Conservation (phyloP, 1,140 invertebrate species). For the Macrobrachium rosenbergii region DNA sequence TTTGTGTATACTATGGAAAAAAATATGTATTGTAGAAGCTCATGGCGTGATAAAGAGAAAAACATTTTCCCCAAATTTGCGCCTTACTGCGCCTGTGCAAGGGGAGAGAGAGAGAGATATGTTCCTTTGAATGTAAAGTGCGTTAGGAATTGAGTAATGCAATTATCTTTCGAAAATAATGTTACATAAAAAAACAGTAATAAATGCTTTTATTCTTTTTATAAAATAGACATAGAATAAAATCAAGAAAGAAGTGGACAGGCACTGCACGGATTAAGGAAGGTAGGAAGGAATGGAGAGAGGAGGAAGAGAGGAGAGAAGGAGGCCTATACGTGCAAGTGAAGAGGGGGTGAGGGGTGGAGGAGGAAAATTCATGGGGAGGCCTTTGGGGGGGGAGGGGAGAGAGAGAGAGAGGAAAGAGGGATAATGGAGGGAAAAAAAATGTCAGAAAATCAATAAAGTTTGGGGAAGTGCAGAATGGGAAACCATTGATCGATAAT, state of each 20-base stretch:
- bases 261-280: not conserved
- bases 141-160: too few species aligned
- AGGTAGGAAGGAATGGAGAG: not conserved
- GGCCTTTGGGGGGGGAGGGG: not conserved
- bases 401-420: not conserved
- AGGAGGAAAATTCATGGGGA: not conserved
- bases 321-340: not conserved
- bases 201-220: too few species aligned
- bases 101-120: constrained; percentile 1
- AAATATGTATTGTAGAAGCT: too few species aligned
- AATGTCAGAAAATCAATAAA: not conserved
- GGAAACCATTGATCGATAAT: constrained; percentile 15
- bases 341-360: not conserved
- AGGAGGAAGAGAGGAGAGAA: not conserved
- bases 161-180: too few species aligned
- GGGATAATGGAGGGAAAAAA: constrained; percentile 6
- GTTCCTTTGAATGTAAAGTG: too few species aligned
- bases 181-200: too few species aligned
- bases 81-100: too few species aligned
- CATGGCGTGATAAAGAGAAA: too few species aligned
- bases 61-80: too few species aligned
- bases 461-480: constrained; percentile 11
- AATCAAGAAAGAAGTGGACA: too few species aligned
- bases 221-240: too few species aligned
- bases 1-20: too few species aligned